Evolutionary conservation across 2,113 vertebrate genomes (phyloP), one percentile per base, ranked within the genome.

Genomic region (Fulica atra): DNA sequence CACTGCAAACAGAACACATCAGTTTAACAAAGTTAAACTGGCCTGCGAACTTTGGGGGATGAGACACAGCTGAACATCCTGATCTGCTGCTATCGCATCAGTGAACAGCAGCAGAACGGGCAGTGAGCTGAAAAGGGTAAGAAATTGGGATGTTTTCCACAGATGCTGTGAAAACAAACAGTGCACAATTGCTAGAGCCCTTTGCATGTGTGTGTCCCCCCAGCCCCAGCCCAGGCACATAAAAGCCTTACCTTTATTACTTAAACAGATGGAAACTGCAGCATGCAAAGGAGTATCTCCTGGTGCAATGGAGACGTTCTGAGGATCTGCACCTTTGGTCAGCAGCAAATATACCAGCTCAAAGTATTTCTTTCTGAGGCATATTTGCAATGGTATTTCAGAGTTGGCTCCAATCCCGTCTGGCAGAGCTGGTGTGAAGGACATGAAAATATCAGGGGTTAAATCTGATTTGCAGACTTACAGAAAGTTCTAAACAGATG

Each of bases 271-370:
- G 81, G 90, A 97, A 69, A 98, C 93, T 3, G 98, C 98, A 40
- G 97, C 98, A 48, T 98, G 98, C 70, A 98, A 83, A 56, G 98
- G 98, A 26, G 98, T 98, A 71, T 98, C 98, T 17, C 98, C 98
- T 70, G 84, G 89, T 2, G 20, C 54, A 29, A 97, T 2, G 8
- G 98, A 98, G 40, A 98, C 6, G 14, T 82, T 73, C 2, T 0
- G 89, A 56, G 98, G 97, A 88, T 98, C 95, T 16, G 97, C 98
- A 2, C 98, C 98, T 79, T 97, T 97, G 70, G 78, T 97, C 86
- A 98, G 70, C 57, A 98, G 95, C 40, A 98, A 88, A 80, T 97
- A 96, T 0, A 95, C 98, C 95, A 98, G 59, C 3, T 98, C 96
- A n/a, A 98, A 98, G 61, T 97, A 96, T 35, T 95, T 63, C 1